Base-by-base conservation (phyloP, 2,888 invertebrate species). In the Tetragonisca angustula region DNA sequence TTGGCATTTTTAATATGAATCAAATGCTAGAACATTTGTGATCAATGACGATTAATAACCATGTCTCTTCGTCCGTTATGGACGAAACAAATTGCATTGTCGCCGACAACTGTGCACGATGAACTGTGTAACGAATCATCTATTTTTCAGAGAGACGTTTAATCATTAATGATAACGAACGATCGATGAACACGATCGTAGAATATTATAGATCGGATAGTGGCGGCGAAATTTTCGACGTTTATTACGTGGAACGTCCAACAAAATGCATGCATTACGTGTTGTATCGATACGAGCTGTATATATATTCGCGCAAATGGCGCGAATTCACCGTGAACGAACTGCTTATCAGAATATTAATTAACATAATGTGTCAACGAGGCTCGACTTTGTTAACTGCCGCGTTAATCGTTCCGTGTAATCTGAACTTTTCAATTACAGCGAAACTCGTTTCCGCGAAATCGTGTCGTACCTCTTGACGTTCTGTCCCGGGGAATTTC, bases 271-370 rank as follows among this genome's bases (percentile, higher is more conserved):
- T 61, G 27, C 19, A 27, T 4, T 61, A n/a, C n/a, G 15, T 19
- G 27, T 27, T 27, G 32, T 32, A 24, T 49, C 24, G n/a, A 64
- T 73, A n/a, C 52, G 32, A 32, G 32, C 32, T 32, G 4, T 32
- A 43, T 9, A 43, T 2, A 43, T 43, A 43, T 43, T 43, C 11
- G 43, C 32, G 62, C 21, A 50, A 73, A 73, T 50, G 32, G 32
- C 17, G 50, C 9, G n/a, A 73, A 62, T 62, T 73, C 49, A 11
- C 62, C 21, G 27, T 49, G 9, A 27, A 61, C 61, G 49, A 17
- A 72, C 17, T 73, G 64, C 64, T 64, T 64, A 73, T 64, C 73
- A 11, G 64, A 74, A 74, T 74, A 74, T 74, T 74, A 65, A 74
- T 74, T 64, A 74, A 74, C 52, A 36, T 64, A 64, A 64, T 64